A percentile compares a stretch with the other conserved stretches of the same genome.
Conservation (phyloP, 2,797 vertebrate species). For the Psittacula derbiana region DNA sequence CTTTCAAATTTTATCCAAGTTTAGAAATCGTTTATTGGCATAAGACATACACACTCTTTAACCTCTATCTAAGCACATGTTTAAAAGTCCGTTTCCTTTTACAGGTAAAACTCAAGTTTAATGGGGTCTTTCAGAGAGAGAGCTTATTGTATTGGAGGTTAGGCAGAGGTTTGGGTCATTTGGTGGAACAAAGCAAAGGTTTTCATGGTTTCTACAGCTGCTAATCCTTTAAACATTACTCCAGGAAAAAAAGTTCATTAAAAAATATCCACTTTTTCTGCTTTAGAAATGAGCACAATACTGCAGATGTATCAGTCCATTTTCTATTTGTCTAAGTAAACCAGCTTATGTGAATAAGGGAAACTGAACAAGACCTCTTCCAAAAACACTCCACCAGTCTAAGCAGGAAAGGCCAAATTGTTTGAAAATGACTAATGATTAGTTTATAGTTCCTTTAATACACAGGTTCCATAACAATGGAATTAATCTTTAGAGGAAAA, state of each 20-base stretch:
- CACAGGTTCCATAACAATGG: conserved; percentile 94
- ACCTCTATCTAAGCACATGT: not conserved
- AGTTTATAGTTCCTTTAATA: conserved; percentile 92
- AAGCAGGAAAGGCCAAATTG: conserved; percentile 75
- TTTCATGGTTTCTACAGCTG: conserved; percentile 10
- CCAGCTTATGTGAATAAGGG: conserved; percentile 5
- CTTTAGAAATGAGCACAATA: conserved; percentile 31
- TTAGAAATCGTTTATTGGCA: not conserved
- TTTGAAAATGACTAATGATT: conserved; percentile 85
- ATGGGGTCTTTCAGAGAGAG: not conserved
- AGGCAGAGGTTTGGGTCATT: not conserved
- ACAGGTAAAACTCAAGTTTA: not conserved
- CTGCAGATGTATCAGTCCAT: not conserved
- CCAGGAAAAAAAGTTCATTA: not conserved
- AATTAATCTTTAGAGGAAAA: conserved; percentile 91
- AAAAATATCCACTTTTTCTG: conserved; percentile 8
- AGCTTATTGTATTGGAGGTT: not conserved
- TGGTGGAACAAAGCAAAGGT: not conserved
- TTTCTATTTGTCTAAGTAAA: not conserved
- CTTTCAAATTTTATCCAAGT: not conserved
- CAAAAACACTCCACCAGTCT: conserved; percentile 39
- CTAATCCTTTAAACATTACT: conserved; percentile 30
- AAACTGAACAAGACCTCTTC: conserved; percentile 54
- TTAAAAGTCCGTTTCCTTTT: not conserved
- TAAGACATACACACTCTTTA: not conserved